Conservation (phyloP, 2,113 vertebrate genomes). For the Suncus etruscus region DNA sequence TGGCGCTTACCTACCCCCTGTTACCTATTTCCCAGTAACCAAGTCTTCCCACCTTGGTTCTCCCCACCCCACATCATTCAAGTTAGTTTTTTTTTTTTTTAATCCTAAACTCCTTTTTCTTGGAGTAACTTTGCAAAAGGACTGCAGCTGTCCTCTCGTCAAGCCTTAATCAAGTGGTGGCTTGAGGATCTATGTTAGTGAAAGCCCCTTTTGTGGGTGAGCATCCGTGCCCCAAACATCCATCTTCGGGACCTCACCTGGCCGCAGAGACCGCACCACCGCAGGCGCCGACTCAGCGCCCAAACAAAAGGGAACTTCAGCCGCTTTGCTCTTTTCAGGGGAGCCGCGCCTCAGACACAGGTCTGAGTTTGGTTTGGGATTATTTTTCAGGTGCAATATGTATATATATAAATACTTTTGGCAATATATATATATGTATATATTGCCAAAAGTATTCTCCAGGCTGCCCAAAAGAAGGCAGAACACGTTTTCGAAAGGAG, state of each 20-base stretch:
- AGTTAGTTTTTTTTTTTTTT: constrained; percentile 53
- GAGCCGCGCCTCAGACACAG: constrained; percentile 53
- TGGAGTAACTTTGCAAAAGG: constrained; percentile 79
- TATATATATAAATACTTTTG: no score
- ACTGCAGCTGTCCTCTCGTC: constrained; percentile 33
- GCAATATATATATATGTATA: neutral
- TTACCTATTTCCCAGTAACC: constrained; percentile 49
- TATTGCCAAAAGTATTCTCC: constrained; percentile 67
- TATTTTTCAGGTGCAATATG: constrained; percentile 62
- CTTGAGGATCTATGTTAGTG: neutral
- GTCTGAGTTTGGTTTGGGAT: constrained; percentile 67
- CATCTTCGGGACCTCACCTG: neutral
- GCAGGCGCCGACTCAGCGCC: fast-evolving
- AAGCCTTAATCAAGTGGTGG: neutral
- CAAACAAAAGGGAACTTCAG: constrained; percentile 40
- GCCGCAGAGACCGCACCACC: neutral
- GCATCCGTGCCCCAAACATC: no score
- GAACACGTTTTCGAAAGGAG: neutral
- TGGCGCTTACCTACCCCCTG: neutral
- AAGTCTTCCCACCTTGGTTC: no score
- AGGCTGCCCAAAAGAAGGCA: constrained; percentile 5
- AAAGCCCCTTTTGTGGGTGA: neutral
- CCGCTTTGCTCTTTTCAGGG: constrained; percentile 44
- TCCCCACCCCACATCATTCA: constrained; percentile 53
- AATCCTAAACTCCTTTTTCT: constrained; percentile 61